Evolutionary conservation across 2,797 vertebrate species (phyloP), one percentile per base, ranked within the genome.

Genomic region (Sebastes steindachneri): DNA sequence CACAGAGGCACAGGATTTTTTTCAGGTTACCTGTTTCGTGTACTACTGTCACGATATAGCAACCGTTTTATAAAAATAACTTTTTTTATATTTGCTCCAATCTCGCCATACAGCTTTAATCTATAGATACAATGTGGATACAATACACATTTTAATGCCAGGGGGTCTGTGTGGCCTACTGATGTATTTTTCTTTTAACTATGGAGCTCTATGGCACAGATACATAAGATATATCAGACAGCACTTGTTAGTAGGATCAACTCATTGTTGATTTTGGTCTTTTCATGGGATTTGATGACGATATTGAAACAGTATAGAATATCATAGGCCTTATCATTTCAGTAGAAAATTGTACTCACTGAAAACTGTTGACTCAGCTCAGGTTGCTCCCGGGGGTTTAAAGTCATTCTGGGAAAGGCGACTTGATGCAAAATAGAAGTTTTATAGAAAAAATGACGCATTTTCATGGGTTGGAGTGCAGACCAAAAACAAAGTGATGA

Each of bases 351-450:
- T 26, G 17, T 25, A 68, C 66, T 78, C 15, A 65, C 35, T 75
- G 62, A 83, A 76, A 84, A 59, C 15, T 74, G 57, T 73, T 54
- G 26, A 54, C 6, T 70, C 26, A 14, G 51, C 23, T 57, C 28
- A 26, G 25, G 48, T 37, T 66, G 74, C 9, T 79, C 59, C 73
- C 69, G 33, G 28, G 17, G 9, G 53, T 53, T 14, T 45, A 12
- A 9, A 58, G 60, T 64, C 62, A 79, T 83, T 77, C 66, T 78
- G 63, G 19, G 33, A 73, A 48, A 66, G 19, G 23, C 33, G 2
- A 26, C 26, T 26, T 26, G 26, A 26, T 4, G 26, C 4, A 26
- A 26, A 26, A 26, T 26, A 26, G 26, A 26, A 26, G 26, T 26
- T 26, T 26, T 26, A 26, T 26, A 26, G 26, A 26, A n/a, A 67